Evolutionary conservation across 1,140 invertebrate genomes (phyloP), one percentile per base, ranked within the genome.

Genomic region (Nilaparvata lugens): DNA sequence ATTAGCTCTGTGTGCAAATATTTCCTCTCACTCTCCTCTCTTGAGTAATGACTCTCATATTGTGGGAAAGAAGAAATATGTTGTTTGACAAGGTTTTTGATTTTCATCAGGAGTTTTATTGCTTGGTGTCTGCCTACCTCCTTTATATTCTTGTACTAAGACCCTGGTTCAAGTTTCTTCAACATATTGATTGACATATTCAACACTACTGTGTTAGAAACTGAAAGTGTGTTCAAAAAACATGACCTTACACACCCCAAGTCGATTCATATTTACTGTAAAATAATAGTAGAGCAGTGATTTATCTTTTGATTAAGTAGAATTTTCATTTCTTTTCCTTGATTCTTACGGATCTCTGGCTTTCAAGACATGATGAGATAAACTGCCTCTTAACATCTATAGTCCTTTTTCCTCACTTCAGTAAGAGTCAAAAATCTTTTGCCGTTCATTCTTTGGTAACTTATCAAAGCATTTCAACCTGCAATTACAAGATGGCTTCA

Each of bases 161-260:
- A 51, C 38, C 21, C 59, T 61, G 13, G 59, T 55, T 61, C 28
- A 55, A 61, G 45, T 28, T 61, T 61, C 54, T 61, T 61, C 31
- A 55, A 43, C 38, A 61, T 25, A 61, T 61, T 61, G 1, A 61
- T 53, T n/a, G n/a, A n/a, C n/a, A n/a, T n/a, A n/a, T n/a, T n/a
- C n/a, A n/a, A n/a, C 2, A 61, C 59, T 25, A 55, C 38, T 4
- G 28, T 61, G 52, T 61, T 61, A 18, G 52, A 61, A 21, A 61
- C 54, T 16, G 52, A 23, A 11, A 61, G 38, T n/a, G 59, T 61
- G 19, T 55, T 61, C 25, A 61, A 61, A n/a, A 43, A 61, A 54
- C 59, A 61, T 54, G 24, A 55, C n/a, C 35, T 61, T 61, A n/a
- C 59, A 61, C 24, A 61, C 52, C 16, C 52, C 54, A 25, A 28